phyloP scores from a whole-genome alignment of 2,113 vertebrate species.

The Cardinalis cardinalis region DNA sequence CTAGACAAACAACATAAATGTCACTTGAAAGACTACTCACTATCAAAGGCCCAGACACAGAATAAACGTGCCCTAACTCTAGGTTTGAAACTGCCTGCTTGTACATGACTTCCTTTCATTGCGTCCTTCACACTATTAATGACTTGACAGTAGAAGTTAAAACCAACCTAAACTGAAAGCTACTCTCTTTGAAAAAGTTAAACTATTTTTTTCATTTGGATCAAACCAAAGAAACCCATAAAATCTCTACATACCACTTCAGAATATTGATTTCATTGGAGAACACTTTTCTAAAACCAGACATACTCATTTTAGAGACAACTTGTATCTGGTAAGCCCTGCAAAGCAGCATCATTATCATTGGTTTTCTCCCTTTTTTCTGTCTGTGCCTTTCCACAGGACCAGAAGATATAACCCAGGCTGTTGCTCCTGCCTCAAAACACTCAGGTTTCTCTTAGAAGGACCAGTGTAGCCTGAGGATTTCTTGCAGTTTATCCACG shows the following conservation, averaged over 20 bases:
- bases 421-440: not conserved
- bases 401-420: not conserved
- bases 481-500: not conserved
- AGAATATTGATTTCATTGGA: not conserved
- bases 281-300: not conserved
- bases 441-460: fast-evolving
- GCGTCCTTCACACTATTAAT: not conserved
- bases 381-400: not conserved
- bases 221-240: not conserved
- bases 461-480: not conserved
- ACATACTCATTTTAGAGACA: not conserved
- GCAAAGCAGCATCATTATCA: not conserved
- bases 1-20: not conserved
- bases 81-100: not conserved
- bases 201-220: not conserved
- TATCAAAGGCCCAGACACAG: not conserved
- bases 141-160: not conserved
- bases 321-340: not conserved
- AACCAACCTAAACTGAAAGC: not conserved
- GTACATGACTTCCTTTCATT: not conserved
- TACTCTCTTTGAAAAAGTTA: not conserved
- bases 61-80: not conserved
- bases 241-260: not conserved
- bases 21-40: not conserved
- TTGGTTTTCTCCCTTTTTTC: fast-evolving